Evolutionary conservation across 2,888 invertebrate genomes (phyloP).

Genomic region (Coleophora flavipennella): DNA sequence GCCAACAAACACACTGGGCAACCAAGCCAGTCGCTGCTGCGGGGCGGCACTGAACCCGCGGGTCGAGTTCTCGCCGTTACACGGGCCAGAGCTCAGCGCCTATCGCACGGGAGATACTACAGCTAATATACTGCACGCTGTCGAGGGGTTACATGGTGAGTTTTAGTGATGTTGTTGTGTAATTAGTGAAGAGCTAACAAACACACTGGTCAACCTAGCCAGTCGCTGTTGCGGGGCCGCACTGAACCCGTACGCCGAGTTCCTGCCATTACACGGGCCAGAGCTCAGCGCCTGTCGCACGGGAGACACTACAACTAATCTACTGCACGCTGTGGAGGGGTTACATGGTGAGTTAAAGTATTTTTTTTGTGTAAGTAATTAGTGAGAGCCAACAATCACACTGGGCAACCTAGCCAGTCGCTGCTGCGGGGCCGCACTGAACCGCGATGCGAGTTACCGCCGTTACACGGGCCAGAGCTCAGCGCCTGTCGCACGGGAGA

Average conservation of each 20-base stretch:
- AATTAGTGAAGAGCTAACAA: conserved; percentile 93
- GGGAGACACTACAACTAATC: too few species aligned
- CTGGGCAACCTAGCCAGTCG: conserved; percentile 92
- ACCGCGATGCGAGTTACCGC: conserved; percentile 83
- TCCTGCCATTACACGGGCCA: too few species aligned
- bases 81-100: conserved; percentile 42
- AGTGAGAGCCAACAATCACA: conserved; percentile 94
- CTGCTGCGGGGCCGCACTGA: conserved; percentile 82
- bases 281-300: conserved; percentile 14
- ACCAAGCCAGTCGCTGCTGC: conserved; percentile 87
- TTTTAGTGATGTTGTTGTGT: too few species aligned
- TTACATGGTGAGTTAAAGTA: conserved; percentile 25
- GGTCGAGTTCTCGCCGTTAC: conserved; percentile 77
- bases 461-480: conserved; percentile 53
- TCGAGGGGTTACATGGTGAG: conserved; percentile 47
- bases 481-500: conserved; percentile 13
- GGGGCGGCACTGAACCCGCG: conserved; percentile 83
- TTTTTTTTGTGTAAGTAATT: too few species aligned
- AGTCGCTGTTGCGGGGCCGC: conserved; percentile 83
- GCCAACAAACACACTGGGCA: conserved; percentile 93
- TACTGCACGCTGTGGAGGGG: conserved; percentile 51
- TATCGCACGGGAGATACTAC: conserved; percentile 75
- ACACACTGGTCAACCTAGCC: conserved; percentile 92
- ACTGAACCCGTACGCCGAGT: conserved; percentile 83
- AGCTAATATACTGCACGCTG: conserved; percentile 76